Base-by-base conservation (phyloP, 2,888 invertebrate genomes). In the Philhelius pedissequus region DNA sequence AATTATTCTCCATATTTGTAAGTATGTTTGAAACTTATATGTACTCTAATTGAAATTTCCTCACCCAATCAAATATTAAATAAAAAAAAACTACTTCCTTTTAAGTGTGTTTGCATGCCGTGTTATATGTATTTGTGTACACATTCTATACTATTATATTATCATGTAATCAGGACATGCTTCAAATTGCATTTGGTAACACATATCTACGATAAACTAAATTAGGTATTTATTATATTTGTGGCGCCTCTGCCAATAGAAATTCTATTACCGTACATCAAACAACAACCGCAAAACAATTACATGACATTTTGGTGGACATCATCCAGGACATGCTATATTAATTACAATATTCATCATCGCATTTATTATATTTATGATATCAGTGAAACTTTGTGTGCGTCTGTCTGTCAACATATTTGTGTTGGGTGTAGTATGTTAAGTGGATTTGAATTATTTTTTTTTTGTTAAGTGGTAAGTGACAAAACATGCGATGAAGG, bases 151-250 rank as follows among this genome's bases (percentile, higher is more conserved):
- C 11, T 18, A 58, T 22, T 7, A 30, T 5, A 32, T 45, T 45
- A 64, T 18, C n/a, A 64, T 35, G 30, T 25, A 71, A 71, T 66
- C 52, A 62, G 68, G 32, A 68, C 45, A 54, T 66, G 45, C 60
- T 64, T 62, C 25, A 56, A 77, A 82, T 77, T 45, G 60, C 71
- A 77, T 82, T 77, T 62, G 58, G 73, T 77, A 50, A n/a, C n/a
- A n/a, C n/a, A 73, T 62, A 73, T 48, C 18, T 3, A 35, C 56
- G 56, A 56, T 56, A 27, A 62, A 30, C 38, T 22, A 58, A 78
- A 69, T 78, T 74, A 73, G 73, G 43, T 74, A 83, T 83, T 83
- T 83, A 83, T 74, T 78, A 78, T 83, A 74, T 83, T 78, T 78
- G 79, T 30, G 79, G 74, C 40, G 22, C 30, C 27, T 69, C 54